Base-by-base conservation (phyloP, 2,797 vertebrate species). In the Harpagifer antarcticus region DNA sequence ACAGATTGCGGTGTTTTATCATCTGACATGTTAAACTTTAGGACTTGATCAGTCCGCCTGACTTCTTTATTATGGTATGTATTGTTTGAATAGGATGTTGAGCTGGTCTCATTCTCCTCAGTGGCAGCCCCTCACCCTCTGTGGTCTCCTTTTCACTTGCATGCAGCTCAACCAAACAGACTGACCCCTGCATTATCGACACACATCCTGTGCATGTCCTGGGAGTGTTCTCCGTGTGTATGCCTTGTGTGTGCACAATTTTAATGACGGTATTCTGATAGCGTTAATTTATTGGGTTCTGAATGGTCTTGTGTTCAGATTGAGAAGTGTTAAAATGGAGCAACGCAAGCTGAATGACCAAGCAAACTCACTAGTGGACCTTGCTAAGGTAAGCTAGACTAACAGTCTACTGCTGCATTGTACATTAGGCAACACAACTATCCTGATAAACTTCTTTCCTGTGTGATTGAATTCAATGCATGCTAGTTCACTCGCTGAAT, bases 251-350 rank as follows among this genome's bases (percentile, higher is more conserved):
- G 91, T 86, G 85, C 90, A 88, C 86, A 91, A 75, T 85, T 80
- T 76, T 59, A 67, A 67, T 83, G 63, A 72, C 66, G 44, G 84
- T 68, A 40, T 52, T 74, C 79, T 88, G 72, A 89, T 70, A 91
- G 90, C 81, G 83, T 87, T 91, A 76, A 91, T 92, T 90, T 89
- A 96, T 86, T 92, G 93, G 95, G 92, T 96, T 95, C 78, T 95
- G 93, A 94, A 95, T 93, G 90, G 93, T 95, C 96, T 94, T 93
- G 88, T 95, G 95, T 98, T 94, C 96, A 99, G 98, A 97, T 98
- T 99, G 94, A 96, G 98, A 97, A 99, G 98, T 96, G 98, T 99
- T 94, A 99, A 99, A 97, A 99, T 99, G 98, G 98, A 99, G 92
- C 98, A 99, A 95, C 97, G 98, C 89, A 99, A 99, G 94, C 94